Percentiles rank a stretch among this genome's conserved stretches.
These are phyloP conservation scores for Drosophila athabasca DNA, from an alignment of 1,140 invertebrate species.

Conservation along the genomic window DNA sequence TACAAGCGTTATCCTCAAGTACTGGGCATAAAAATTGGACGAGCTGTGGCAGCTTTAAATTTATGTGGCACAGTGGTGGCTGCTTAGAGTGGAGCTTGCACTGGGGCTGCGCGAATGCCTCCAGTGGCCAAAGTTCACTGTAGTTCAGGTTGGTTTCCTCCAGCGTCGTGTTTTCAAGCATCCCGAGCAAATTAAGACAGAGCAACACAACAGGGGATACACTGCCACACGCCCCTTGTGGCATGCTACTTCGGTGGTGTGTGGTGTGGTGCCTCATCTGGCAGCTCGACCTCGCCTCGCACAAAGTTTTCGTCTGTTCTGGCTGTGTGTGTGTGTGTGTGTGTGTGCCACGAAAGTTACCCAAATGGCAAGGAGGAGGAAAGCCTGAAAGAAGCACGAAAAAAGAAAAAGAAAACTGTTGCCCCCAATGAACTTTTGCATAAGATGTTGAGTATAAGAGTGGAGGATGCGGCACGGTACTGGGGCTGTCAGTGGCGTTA, in stretches of 20 bases:
- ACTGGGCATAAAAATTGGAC: conserved; percentile 22
- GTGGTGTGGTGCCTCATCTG: conserved; percentile 55
- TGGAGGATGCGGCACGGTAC: conserved; percentile 13
- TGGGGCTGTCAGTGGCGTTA: conserved; percentile 55
- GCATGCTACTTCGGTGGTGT: conserved; percentile 9
- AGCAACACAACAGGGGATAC: conserved; percentile 11
- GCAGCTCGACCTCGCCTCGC: conserved; percentile 43
- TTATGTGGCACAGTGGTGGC: conserved; percentile 20
- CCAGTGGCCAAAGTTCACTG: neutral
- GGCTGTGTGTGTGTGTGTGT: conserved; percentile 5
- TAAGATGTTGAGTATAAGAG: conserved; percentile 21
- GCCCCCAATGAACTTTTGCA: conserved; percentile 65
- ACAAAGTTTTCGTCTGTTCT: conserved; percentile 38
- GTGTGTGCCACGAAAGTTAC: conserved; percentile 42
- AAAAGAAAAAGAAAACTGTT: conserved; percentile 30
- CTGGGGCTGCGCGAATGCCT: neutral
- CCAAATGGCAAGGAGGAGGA: conserved; percentile 31
- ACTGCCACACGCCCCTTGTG: conserved; percentile 16
- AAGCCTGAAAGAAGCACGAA: neutral
- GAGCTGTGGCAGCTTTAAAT: conserved; percentile 34
- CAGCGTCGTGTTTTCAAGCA: conserved; percentile 22
- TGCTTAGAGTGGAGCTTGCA: conserved; percentile 4
- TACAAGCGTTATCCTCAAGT: no score
- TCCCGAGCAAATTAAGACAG: conserved; percentile 30
- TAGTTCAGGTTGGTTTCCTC: neutral